phyloP scores from a whole-genome alignment of 1,140 invertebrate genomes.

The Brachionus sp. region DNA sequence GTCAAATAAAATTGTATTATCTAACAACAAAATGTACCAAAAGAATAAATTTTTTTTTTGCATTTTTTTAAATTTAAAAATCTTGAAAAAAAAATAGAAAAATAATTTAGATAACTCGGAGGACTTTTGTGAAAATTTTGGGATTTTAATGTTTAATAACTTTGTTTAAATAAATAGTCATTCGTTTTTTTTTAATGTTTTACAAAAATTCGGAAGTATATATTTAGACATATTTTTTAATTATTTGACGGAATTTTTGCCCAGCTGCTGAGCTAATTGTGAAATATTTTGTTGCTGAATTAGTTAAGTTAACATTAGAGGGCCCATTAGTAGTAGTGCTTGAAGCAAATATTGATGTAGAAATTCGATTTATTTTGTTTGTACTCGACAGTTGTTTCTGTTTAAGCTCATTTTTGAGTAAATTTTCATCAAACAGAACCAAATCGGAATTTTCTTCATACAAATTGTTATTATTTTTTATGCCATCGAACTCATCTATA shows the following conservation, averaged over 20 bases:
- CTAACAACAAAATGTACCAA: conserved; percentile 1
- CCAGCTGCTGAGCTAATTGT: conserved; percentile 45
- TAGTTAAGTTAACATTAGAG: background rate
- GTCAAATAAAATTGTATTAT: background rate
- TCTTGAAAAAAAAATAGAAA: conserved; percentile 5
- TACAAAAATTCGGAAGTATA: background rate
- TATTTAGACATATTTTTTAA: conserved; percentile 43
- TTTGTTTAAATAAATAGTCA: conserved; percentile 33
- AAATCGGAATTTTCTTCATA: background rate
- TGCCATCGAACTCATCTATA: background rate
- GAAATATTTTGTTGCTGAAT: conserved; percentile 38
- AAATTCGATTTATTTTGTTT: background rate
- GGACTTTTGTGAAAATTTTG: conserved; percentile 8
- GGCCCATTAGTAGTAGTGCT: background rate
- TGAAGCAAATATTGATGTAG: background rate
- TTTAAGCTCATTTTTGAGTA: conserved; percentile 22
- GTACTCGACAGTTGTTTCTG: conserved; percentile 5
- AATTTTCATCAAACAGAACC: conserved; percentile 21
- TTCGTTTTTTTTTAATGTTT: background rate
- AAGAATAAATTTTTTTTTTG: conserved; percentile 11
- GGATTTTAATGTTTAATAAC: background rate
- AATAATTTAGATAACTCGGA: conserved; percentile 41
- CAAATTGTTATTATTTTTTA: background rate
- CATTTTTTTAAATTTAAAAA: conserved; percentile 10
- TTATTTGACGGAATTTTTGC: conserved; percentile 45